Base-by-base conservation (phyloP, 2,113 vertebrate species). In the Hippolais icterina region DNA sequence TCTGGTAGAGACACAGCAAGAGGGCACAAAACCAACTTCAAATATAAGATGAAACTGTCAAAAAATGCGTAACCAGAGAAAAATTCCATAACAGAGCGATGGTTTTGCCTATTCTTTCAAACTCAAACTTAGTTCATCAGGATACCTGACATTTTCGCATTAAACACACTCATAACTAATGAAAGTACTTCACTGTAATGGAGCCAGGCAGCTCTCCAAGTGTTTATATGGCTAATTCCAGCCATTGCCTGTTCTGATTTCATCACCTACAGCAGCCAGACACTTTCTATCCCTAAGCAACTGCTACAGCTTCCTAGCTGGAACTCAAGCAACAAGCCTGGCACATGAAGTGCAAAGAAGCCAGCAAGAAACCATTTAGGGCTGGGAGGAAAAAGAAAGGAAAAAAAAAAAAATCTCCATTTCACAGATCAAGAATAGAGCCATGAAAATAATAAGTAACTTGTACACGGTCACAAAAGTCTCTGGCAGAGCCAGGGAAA, bases 371-470 rank as follows among this genome's bases (percentile, higher is more conserved):
- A 91, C 82, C 75, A 77, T 90, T 91, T 88, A 59, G 69, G 53
- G 70, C 37, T 69, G 65, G 42, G 59, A 50, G 11, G 16, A 56
- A 68, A 68, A 66, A 66, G 53, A 53, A 19, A n/a, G 44, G 63
- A 12, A 68, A 27, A 33, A 72, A 33, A 72, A 86, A 79, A 77
- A 31, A 4, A 91, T 60, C 76, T 88, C 83, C 78, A 92, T 95
- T 91, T 96, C 86, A 93, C 72, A 74, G 94, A 96, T 84, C 70
- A 95, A 93, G 80, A 97, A 95, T 82, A 81, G 81, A 88, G 90
- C 79, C 84, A 95, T 21, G 79, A 94, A 93, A 93, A 97, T 95
- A 94, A 95, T 95, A 96, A 94, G 94, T 92, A 91, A 96, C 88
- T 86, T 91, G 93, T 85, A 87, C 81, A 92, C 15, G 74, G 90